Conservation (phyloP, 2,888 invertebrate species). For the Lithophane socia region DNA sequence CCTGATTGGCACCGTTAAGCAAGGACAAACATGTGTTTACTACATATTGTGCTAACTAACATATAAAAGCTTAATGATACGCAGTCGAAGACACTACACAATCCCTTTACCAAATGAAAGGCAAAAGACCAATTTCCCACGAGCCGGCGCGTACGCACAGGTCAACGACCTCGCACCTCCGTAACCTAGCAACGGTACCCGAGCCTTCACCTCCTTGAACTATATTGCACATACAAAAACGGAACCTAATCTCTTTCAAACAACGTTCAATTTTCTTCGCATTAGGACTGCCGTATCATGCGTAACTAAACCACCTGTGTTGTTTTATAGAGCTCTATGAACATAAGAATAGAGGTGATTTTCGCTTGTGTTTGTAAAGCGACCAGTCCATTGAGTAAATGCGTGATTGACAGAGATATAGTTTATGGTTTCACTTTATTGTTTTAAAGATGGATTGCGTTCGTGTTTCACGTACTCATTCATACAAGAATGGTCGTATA, state of each 20-base stretch:
- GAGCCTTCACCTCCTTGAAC: constrained; percentile 76
- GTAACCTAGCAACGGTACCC: constrained; percentile 81
- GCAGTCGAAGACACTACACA: constrained; percentile 41
- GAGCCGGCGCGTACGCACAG: constrained; percentile 77
- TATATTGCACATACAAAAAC: constrained; percentile 33
- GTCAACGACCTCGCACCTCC: constrained; percentile 76
- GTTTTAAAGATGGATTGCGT: constrained; percentile 61
- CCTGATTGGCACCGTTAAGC: neutral
- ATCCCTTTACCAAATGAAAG: constrained; percentile 57
- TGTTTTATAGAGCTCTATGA: neutral
- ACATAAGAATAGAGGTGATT: constrained; percentile 7
- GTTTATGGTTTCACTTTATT: constrained; percentile 64
- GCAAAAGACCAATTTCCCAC: constrained; percentile 69
- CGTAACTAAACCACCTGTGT: constrained; percentile 44
- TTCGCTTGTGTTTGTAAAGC: constrained; percentile 19
- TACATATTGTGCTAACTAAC: neutral
- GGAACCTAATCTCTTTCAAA: constrained; percentile 12
- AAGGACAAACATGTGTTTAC: constrained; percentile 26
- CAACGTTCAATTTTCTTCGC: constrained; percentile 45
- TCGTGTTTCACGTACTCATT: constrained; percentile 49
- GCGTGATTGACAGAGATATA: constrained; percentile 66
- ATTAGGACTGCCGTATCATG: constrained; percentile 43
- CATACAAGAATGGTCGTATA: constrained; percentile 38
- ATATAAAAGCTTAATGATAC: constrained; percentile 28
- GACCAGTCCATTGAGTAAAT: constrained; percentile 61